Evolutionary conservation across 1,140 invertebrate species (phyloP), one percentile per base, ranked within the genome.

Genomic region (Anoplophora glabripennis): DNA sequence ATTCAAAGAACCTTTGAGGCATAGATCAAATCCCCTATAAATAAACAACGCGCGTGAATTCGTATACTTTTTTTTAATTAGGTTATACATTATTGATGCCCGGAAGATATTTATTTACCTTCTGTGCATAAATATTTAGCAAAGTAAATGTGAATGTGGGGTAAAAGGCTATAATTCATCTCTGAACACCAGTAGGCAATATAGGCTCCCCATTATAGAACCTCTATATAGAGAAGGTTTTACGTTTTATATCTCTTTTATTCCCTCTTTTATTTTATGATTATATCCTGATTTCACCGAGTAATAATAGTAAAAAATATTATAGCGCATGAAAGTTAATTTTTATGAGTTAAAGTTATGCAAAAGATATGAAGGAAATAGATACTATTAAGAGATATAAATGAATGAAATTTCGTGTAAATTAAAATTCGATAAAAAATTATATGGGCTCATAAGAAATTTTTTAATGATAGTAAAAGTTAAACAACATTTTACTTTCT

Each of bases 231-330:
- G 59, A 47, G 48, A 61, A 48, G 53, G 58, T 66, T 64, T 58
- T 53, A 58, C 65, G 65, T 49, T 66, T 66, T 66, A 66, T 66
- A 64, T 64, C 61, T 66, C 58, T 64, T 66, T 66, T 66, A 66
- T 66, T 66, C 51, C 59, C 61, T 47, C 55, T 57, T 65, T 65
- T 65, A 66, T 66, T 66, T 66, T 66, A 66, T 63, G 65, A 57
- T 64, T 61, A 66, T 61, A 51, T 58, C 56, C 48, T 59, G 64
- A 66, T 66, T 66, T 63, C 55, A 55, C 59, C 57, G 53, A 63
- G 61, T 56, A 55, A 61, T 56, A 56, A 61, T 59, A 59, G 46
- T 61, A 61, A 61, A 61, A 61, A 61, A 56, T 61, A 61, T 61
- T n/a, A 61, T 51, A 42, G 53, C 46, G 44, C 18, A 56, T 61